These are phyloP conservation scores for Lithophane ornitopus DNA, from an alignment of 2,888 invertebrate genomes.

Conservation along the genomic window DNA sequence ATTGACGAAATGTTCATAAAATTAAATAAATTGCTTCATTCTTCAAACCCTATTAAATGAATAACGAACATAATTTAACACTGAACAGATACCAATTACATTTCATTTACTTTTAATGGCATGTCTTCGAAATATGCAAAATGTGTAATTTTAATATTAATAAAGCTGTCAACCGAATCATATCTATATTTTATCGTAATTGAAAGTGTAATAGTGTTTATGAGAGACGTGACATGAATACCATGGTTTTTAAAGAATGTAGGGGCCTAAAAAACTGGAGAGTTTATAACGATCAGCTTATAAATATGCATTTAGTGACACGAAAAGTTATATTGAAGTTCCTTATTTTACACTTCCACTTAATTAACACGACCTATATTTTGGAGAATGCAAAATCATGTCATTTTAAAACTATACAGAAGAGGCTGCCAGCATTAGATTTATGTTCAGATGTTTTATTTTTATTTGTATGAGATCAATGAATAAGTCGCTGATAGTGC, in stretches of 20 bases:
- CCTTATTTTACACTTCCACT: not conserved
- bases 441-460: not conserved
- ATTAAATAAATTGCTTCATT: constrained; percentile 42
- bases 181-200: constrained; percentile 36
- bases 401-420: not conserved
- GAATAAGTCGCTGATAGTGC: not conserved
- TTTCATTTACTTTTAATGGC: constrained; percentile 53
- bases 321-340: not conserved
- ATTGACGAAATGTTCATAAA: constrained; percentile 52
- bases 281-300: not conserved
- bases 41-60: constrained; percentile 18
- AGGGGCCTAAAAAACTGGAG: not conserved
- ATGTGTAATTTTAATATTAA: constrained; percentile 54
- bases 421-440: not conserved
- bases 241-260: not conserved
- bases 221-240: constrained; percentile 3
- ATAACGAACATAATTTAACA: constrained; percentile 23
- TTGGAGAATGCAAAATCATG: not conserved
- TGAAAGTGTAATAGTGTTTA: constrained; percentile 37
- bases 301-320: constrained; percentile 4
- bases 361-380: no score
- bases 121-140: constrained; percentile 52
- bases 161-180: constrained; percentile 47
- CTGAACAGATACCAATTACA: constrained; percentile 28
- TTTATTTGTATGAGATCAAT: not conserved